phyloP scores from a whole-genome alignment of 2,113 vertebrate species.

The Noturus placidus region DNA sequence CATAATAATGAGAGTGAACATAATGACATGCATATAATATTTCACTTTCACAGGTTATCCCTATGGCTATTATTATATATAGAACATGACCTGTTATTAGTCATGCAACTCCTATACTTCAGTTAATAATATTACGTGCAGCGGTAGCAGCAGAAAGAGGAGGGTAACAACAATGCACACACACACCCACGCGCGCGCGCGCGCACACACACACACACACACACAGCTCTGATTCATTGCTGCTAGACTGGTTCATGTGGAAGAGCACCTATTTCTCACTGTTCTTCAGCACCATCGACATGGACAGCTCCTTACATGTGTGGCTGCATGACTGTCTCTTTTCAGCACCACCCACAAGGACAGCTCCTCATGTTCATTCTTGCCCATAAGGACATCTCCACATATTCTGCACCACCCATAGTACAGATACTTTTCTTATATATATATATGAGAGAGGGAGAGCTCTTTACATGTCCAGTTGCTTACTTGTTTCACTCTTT shows the following conservation, averaged over 20 bases:
- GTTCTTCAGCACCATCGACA: conserved; percentile 6
- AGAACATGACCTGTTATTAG: conserved; percentile 28
- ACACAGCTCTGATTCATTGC: conserved; percentile 25
- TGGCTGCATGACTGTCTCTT: conserved; percentile 39
- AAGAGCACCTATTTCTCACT: conserved; percentile 9
- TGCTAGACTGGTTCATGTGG: conserved; percentile 36
- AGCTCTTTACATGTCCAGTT: neutral
- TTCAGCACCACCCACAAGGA: conserved; percentile 44
- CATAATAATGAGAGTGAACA: conserved; percentile 34
- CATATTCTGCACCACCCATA: conserved; percentile 32
- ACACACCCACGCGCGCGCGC: neutral
- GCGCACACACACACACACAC: neutral
- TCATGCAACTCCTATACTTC: conserved; percentile 1
- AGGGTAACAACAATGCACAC: neutral
- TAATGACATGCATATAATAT: conserved; percentile 30
- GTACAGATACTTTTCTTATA: conserved; percentile 42
- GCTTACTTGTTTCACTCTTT: neutral
- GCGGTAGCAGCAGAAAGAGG: neutral
- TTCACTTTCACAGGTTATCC: conserved; percentile 5
- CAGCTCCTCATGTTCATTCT: conserved; percentile 38
- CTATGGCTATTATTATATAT: conserved; percentile 33
- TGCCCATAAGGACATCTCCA: conserved; percentile 14
- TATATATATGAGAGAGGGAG: neutral
- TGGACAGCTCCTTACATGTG: conserved; percentile 32
- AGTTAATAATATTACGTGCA: conserved; percentile 8